phyloP scores from a whole-genome alignment of 2,797 vertebrate genomes.

The Sebastes cheni region DNA sequence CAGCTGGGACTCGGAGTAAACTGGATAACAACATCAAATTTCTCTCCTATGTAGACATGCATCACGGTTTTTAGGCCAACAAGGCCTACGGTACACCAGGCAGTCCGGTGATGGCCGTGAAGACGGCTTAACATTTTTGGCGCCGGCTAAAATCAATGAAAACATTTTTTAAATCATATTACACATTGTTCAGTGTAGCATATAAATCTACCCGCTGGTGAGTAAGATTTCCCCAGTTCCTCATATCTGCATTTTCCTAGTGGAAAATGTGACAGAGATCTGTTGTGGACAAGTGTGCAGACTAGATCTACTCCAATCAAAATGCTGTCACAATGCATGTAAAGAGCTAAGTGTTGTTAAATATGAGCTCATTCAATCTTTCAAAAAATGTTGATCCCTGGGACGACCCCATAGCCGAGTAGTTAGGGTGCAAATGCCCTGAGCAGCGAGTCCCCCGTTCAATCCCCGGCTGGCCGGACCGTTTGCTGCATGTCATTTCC shows the following conservation, averaged over 20 bases:
- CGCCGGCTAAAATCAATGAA: constrained; percentile 2
- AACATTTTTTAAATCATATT: constrained; percentile 23
- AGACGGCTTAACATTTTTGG: neutral
- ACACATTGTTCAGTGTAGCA: constrained; percentile 19
- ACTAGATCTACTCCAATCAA: neutral
- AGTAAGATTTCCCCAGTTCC: neutral
- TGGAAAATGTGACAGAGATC: neutral
- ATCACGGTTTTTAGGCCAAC: constrained; percentile 10
- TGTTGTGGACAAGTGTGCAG: neutral
- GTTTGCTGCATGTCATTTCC: too few species aligned
- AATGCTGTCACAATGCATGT: neutral
- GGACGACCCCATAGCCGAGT: too few species aligned
- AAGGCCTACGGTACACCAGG: neutral
- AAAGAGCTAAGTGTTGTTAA: neutral
- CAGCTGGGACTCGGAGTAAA: constrained; percentile 2
- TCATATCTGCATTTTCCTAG: neutral
- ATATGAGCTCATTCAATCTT: neutral
- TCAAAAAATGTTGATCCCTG: neutral
- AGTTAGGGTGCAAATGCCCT: too few species aligned
- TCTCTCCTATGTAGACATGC: neutral
- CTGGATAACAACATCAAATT: constrained; percentile 14
- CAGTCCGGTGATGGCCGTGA: neutral
- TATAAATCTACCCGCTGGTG: neutral
- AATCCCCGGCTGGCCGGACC: too few species aligned
- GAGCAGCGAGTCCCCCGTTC: too few species aligned